phyloP scores from a whole-genome alignment of 1,140 invertebrate genomes.

The Panagrolaimus sp. region DNA sequence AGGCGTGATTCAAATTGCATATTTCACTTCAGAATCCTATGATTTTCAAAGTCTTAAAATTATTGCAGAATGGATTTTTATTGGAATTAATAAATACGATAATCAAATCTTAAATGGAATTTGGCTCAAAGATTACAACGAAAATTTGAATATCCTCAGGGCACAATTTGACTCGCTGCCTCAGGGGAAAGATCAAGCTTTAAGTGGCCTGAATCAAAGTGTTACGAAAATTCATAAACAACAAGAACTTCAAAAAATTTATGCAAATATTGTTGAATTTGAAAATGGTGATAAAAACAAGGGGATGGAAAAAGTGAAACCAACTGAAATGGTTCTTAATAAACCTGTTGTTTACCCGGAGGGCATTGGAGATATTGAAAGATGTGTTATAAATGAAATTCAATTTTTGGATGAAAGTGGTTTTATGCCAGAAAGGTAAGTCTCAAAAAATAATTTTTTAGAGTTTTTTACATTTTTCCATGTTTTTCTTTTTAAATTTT shows the following conservation, averaged over 20 bases:
- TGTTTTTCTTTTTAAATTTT: not conserved
- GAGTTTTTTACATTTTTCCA: not conserved
- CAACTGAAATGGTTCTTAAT: not conserved
- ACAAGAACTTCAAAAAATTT: conserved; percentile 15
- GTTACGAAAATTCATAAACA: conserved; percentile 9
- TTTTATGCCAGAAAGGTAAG: not conserved
- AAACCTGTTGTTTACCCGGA: not conserved
- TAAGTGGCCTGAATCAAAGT: conserved; percentile 23
- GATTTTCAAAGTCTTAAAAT: conserved; percentile 30
- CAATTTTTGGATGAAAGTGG: conserved; percentile 14
- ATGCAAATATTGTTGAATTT: conserved; percentile 9
- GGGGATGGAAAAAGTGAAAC: not conserved
- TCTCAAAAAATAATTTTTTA: not conserved
- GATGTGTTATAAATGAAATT: not conserved
- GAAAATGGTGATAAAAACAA: not conserved
- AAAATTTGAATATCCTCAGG: not conserved
- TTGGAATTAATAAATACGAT: conserved; percentile 33
- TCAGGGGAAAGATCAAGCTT: conserved; percentile 19
- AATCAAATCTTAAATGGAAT: conserved; percentile 28
- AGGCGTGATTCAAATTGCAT: conserved; percentile 38
- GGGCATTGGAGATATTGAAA: not conserved
- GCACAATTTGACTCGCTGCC: conserved; percentile 26
- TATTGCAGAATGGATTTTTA: conserved; percentile 38
- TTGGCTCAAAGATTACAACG: conserved; percentile 9
- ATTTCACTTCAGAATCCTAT: conserved; percentile 22